Conservation (phyloP, 2,113 vertebrate species). For the Aplodontia rufa region DNA sequence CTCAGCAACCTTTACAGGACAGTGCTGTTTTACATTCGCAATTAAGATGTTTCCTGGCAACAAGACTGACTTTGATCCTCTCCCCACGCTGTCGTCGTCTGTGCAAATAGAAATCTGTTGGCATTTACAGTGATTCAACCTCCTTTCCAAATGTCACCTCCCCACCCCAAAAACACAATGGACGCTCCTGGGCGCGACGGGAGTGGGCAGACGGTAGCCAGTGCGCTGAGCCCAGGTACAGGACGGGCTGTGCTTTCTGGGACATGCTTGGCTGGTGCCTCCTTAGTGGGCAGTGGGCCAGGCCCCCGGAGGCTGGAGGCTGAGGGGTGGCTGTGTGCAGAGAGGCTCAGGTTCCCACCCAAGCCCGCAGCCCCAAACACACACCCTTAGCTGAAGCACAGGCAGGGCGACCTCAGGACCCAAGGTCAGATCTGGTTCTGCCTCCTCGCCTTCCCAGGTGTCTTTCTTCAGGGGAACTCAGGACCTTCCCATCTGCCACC, state of each 20-base stretch:
- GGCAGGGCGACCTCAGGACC: too few relatives aligned
- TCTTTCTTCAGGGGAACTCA: background rate
- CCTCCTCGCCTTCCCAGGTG: too few relatives aligned
- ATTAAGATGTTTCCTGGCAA: background rate
- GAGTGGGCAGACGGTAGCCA: rapidly evolving
- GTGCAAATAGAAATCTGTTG: background rate
- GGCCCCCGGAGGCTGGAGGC: background rate
- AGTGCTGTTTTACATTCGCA: rapidly evolving
- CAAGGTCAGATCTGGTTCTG: background rate
- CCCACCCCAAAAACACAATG: background rate
- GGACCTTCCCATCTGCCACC: too few relatives aligned
- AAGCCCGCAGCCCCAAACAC: background rate
- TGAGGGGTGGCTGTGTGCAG: too few relatives aligned
- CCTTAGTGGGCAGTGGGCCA: background rate
- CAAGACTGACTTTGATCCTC: rapidly evolving
- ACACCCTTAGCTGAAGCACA: too few relatives aligned
- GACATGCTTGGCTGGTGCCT: background rate
- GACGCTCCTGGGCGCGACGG: background rate
- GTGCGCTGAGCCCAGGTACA: background rate
- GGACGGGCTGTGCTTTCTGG: background rate
- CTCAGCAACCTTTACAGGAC: rapidly evolving
- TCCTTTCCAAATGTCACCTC: background rate
- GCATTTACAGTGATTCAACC: background rate
- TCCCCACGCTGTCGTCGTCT: rapidly evolving
- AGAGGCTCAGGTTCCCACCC: background rate